Base-by-base conservation (phyloP, 2,797 vertebrate species). In the Cetoscarus ocellatus region DNA sequence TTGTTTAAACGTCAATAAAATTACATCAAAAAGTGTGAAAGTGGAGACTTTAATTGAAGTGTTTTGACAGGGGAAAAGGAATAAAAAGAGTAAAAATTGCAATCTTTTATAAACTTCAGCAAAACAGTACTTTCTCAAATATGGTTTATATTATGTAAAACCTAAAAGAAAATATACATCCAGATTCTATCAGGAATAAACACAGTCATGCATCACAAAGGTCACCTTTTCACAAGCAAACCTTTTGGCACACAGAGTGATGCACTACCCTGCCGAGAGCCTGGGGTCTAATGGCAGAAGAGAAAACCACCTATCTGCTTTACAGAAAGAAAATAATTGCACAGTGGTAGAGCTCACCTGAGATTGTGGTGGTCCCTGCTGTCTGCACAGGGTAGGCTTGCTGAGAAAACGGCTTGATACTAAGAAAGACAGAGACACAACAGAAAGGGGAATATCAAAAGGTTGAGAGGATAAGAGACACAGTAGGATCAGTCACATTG, bases 391-490 rank as follows among this genome's bases (percentile, higher is more conserved):
- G 94, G 87, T 97, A 98, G 84, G 95, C 95, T 88, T 98, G 98
- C 92, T 99, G 98, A 66, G 96, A 93, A 14, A 99, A 99, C 64
- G 98, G 98, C 94, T 99, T 99, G 85, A 99, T 95, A 5, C 98
- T 99, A 88, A 59, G 56, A 78, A 70, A 80, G n/a, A 75, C 8
- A 58, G 43, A 82, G 55, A 60, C 14, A 62, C 52, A 51, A 51
- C 19, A 53, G 47, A 44, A 10, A 27, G 55, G 38, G 38, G 35
- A 75, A 40, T 38, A 62, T 82, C 80, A 74, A 57, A 70, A 67
- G 58, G 35, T 53, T 47, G 47, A 78, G 39, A 67, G 68, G 59
- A 62, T 57, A 40, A 48, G 17, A 66, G 42, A 64, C 77, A 13
- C 67, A 51, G 62, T 54, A 38, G 70, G 51, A 13, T 35, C 50